Evolutionary conservation across 2,888 invertebrate species (phyloP).

Genomic region (Aleiodes alternator): DNA sequence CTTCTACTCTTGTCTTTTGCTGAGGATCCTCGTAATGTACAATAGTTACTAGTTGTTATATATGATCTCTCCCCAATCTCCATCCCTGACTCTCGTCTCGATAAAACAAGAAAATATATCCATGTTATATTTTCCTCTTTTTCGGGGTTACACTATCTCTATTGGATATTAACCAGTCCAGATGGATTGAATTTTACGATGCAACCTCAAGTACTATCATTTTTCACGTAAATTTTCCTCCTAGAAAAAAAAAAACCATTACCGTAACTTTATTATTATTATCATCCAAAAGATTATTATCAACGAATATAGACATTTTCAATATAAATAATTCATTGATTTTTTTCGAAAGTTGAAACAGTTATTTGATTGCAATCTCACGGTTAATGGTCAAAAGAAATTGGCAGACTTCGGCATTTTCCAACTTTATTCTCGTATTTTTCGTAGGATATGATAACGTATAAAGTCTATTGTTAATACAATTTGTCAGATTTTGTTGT

Average conservation of each 20-base stretch:
- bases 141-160: conserved; percentile 11
- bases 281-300: neutral
- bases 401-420: conserved; percentile 1
- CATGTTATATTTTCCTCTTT: neutral
- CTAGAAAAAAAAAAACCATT: neutral
- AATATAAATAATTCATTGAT: conserved; percentile 19
- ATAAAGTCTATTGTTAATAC: neutral
- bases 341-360: neutral
- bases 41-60: conserved; percentile 64
- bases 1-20: conserved; percentile 52
- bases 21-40: conserved; percentile 69
- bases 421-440: no score
- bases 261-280: neutral
- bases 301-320: neutral
- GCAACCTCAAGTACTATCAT: conserved; percentile 15
- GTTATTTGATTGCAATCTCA: neutral
- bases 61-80: conserved; percentile 52
- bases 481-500: neutral
- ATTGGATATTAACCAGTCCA: conserved; percentile 18
- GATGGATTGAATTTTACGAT: conserved; percentile 29
- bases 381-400: conserved; percentile 25
- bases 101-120: conserved; percentile 62
- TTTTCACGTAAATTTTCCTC: conserved; percentile 17
- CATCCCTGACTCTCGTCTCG: conserved; percentile 61
- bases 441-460: no score